Base-by-base conservation (phyloP, 1,140 invertebrate species). In the Cyrtorhinus lividipennis region DNA sequence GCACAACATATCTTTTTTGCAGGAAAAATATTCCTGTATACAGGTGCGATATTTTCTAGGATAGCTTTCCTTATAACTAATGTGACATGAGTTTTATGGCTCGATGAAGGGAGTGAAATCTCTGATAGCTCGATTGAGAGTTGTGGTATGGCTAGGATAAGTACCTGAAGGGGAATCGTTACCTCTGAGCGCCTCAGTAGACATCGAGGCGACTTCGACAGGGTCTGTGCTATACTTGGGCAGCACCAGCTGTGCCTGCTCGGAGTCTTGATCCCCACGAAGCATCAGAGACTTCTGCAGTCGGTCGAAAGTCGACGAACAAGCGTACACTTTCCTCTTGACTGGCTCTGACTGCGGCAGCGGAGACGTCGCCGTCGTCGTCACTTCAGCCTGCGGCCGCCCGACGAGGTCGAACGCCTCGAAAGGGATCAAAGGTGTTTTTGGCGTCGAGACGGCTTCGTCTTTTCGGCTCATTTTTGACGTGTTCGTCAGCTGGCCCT, bases 341-440 rank as follows among this genome's bases (percentile, higher is more conserved):
- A 85, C 75, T 1, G 83, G 83, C 65, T 85, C 83, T 68, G 83
- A 84, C 70, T 84, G 83, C 2, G 83, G 83, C 71, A 82, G 84
- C 61, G 79, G 80, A 56, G 66, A 70, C 26, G 70, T 71, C 63
- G 72, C 71, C 10, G 70, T 68, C 48, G 71, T 70, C 22, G 74
- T 73, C n/a, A n/a, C n/a, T 20, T 53, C 48, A 10, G 20, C 8
- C 12, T 12, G 12, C 10, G 48, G 48, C 20, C 20, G 10, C 1
- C 73, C 75, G 1, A 73, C 74, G 66, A 78, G 71, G 59, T 77
- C 77, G 46, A 79, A 69, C 15, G 76, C 78, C 61, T 74, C 72
- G 60, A 69, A 72, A 1, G 76, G 73, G 60, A 74, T 69, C 56
- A 76, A 69, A 45, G 73, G 72, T 27, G 71, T 70, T 65, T 68